A percentile compares a stretch with the other conserved stretches of the same genome.
phyloP scores from a whole-genome alignment of 2,113 vertebrate species.

The Clarias macrocephalus region DNA sequence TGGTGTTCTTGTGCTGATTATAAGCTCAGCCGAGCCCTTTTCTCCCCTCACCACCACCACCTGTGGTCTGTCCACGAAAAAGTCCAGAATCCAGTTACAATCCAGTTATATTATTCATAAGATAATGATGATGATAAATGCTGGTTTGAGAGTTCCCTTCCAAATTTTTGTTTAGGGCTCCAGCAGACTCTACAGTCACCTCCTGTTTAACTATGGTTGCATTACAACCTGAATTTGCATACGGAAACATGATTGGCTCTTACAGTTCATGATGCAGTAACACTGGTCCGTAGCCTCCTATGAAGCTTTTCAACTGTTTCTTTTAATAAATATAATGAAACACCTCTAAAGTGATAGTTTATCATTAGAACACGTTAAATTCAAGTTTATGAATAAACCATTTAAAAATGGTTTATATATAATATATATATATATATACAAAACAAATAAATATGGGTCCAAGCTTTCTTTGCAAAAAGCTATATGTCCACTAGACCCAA shows the following conservation, averaged over 20 bases:
- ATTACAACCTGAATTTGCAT: not conserved
- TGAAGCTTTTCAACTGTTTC: not conserved
- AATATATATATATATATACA: no score
- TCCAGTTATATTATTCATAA: no score
- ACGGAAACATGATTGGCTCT: not conserved
- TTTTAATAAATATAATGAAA: not conserved
- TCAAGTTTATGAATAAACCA: not conserved
- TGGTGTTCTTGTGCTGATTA: no score
- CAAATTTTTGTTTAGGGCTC: no score
- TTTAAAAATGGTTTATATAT: no score
- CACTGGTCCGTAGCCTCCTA: not conserved
- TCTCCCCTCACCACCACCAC: no score
- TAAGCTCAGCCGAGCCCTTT: no score
- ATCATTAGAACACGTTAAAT: not conserved
- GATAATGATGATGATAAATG: no score
- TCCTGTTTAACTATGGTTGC: not conserved
- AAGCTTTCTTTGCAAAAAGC: not conserved
- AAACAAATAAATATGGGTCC: not conserved
- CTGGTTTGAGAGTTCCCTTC: no score
- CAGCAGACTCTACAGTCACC: no score
- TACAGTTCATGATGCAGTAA: not conserved
- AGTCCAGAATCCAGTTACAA: no score
- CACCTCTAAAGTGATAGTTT: not conserved
- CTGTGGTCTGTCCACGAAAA: no score
- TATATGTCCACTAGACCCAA: not conserved